Base-by-base conservation (phyloP, 2,113 vertebrate species). In the Muscicapa adusta region DNA sequence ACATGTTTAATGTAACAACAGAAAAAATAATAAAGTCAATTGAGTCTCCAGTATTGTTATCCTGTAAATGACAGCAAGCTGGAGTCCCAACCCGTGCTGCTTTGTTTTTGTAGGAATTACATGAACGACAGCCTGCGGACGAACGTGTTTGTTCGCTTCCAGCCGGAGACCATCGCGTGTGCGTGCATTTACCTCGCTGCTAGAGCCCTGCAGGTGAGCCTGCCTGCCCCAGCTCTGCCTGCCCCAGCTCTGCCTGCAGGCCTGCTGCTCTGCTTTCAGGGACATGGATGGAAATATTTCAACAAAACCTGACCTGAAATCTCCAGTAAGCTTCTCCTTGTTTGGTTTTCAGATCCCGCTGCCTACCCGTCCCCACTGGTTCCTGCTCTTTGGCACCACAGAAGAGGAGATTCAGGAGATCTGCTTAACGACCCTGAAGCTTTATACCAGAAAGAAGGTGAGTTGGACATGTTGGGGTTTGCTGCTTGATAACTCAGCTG, bases 171-270 rank as follows among this genome's bases (percentile, higher is more conserved):
- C 3, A 99, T 99, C 70, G 99, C 99, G 3, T 99, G 99, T 96
- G 99, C 99, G 96, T 99, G 99, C 95, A 99, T 99, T 96, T 99
- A 98, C 96, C 99, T 99, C 6, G 99, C 99, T 92, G 99, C 99
- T 67, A 97, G 99, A 96, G 99, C 99, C 76, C 98, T 99, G 85
- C 99, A 99, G 98, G 99, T 99, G 93, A 84, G 87, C 56, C 73
- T 68, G 82, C 2, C 51, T 76, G 43, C 43, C 62, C 14, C 1
- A 43, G 36, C 54, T 2, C 5, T 61, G 9, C 43, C 57, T 76
- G 43, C 43, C 62, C 14, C 1, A 43, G 38, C 54, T 2, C 6
- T 61, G 9, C 45, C 57, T 51, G 19, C 50, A 5, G 6, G 66
- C 40, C 36, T 63, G 7, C 13, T 23, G 8, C 8, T 20, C 43